Evolutionary conservation across 1,140 invertebrate species (phyloP).

Genomic region (Drosophila murphyi): DNA sequence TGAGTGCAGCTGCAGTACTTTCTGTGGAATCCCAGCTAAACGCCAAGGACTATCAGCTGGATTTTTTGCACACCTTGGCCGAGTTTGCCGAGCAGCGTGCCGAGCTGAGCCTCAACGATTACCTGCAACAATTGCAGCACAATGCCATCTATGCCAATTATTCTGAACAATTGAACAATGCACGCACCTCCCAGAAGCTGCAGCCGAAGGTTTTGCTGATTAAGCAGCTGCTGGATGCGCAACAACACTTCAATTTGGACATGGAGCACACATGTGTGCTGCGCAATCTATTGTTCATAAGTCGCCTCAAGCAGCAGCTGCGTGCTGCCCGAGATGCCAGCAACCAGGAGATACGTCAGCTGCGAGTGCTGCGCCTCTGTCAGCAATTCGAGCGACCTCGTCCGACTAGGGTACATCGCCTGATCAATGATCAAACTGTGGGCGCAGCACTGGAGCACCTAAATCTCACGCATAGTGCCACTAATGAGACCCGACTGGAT

Average conservation of each 20-base stretch:
- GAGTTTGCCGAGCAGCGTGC: conserved; percentile 42
- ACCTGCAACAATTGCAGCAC: conserved; percentile 39
- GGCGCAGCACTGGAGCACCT: conserved; percentile 52
- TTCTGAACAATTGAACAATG: conserved; percentile 27
- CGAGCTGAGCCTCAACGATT: conserved; percentile 51
- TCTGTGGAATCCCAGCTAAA: conserved; percentile 9
- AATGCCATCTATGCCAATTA: conserved; percentile 50
- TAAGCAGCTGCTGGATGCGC: conserved; percentile 66
- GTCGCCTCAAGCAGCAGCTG: conserved; percentile 52
- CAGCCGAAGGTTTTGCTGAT: conserved; percentile 64
- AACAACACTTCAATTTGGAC: conserved; percentile 25
- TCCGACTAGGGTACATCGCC: background rate
- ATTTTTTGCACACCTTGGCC: conserved; percentile 49
- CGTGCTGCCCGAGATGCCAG: conserved; percentile 54
- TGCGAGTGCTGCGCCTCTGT: conserved; percentile 71
- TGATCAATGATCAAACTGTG: conserved; percentile 57
- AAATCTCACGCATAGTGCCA: conserved; percentile 43
- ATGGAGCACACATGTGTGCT: conserved; percentile 60
- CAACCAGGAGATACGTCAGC: conserved; percentile 65
- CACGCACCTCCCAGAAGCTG: conserved; percentile 24
- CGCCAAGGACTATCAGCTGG: conserved; percentile 60
- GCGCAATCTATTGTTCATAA: conserved; percentile 65
- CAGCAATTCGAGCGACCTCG: conserved; percentile 56
- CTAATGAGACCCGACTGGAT: conserved; percentile 31
- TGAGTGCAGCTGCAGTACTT: background rate